Base-by-base conservation (phyloP, 2,888 invertebrate species). In the Linyphia triangularis region DNA sequence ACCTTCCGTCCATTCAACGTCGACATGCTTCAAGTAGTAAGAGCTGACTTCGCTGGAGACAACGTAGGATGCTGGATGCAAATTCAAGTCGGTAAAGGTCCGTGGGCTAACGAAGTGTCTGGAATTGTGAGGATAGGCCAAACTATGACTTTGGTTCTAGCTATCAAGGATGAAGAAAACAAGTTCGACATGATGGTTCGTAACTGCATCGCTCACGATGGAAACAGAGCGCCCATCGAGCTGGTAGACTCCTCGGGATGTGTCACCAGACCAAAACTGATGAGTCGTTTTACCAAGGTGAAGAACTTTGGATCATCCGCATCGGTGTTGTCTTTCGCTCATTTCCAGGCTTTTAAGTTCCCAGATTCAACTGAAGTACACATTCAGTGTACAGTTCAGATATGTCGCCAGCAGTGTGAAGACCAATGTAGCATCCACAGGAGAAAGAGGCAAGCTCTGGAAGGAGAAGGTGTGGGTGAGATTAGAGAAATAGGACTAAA, bases 61-160 rank as follows among this genome's bases (percentile, higher is more conserved):
- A 98, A 98, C 92, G 97, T 98, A 1, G 97, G 97, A 24, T 98
- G 98, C 93, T 98, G 98, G 98, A 98, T 98, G 98, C 97, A 98
- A 92, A 98, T 98, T 91, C 98, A 98, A 94, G 92, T 91, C 59
- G 92, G 91, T 0, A 91, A 91, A 73, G 90, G 91, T 26, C 98
- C 98, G 0, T 98, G 97, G 97, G 97, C 98, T 9, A 97, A 97
- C 0, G 98, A 98, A 93, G 98, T 98, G 0, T 97, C 97, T 0
- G 98, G 98, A 0, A 94, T 98, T 67, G 98, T 98, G 0, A 97
- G 98, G 93, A 98, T 98, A 82, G 98, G 98, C 0, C 97, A 98
- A 92, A 98, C 97, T 0, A 97, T 98, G 97, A 98, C 98, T n/a
- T 97, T 98, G 97, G 98, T 98, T 1, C 93, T 98, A 88, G 98